Evolutionary conservation across 23 tunicate species (phyloP).

Genomic region (Oikopleura albicans): DNA sequence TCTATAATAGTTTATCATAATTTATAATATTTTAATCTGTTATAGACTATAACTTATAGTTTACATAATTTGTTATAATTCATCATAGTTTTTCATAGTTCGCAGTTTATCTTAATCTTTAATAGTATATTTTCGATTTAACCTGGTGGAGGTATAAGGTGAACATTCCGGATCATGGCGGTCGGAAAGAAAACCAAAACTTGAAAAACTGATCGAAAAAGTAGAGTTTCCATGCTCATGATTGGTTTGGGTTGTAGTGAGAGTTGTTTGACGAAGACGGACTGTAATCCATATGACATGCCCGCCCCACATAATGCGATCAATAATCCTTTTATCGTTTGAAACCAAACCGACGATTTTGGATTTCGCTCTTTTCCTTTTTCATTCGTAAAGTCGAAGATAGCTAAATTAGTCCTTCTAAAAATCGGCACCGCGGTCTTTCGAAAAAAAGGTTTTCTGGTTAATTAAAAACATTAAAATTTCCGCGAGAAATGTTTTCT

Average conservation of each 20-base stretch:
- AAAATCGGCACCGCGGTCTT: no score
- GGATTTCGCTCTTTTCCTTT: neutral
- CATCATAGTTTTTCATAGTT: no score
- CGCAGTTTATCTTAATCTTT: no score
- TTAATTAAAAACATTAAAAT: no score
- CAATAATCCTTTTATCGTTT: neutral
- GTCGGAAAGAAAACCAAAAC: neutral
- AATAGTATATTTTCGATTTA: no score
- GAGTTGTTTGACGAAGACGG: slow-evolving; percentile 12
- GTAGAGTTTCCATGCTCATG: neutral
- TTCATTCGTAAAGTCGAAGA: neutral
- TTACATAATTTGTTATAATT: no score
- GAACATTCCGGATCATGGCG: neutral
- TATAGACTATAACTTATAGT: no score
- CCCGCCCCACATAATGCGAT: slow-evolving; percentile 8
- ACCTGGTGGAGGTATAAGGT: neutral
- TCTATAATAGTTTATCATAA: no score
- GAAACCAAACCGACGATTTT: neutral
- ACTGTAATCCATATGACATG: neutral
- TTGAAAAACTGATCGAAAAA: neutral
- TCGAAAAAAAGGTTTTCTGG: no score
- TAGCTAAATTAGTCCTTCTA: neutral
- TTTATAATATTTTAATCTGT: no score
- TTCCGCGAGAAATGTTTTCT: no score
- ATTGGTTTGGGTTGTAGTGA: neutral